Percentiles rank a stretch among this genome's conserved stretches.
These are phyloP conservation scores for Anorthoa munda DNA, from an alignment of 2,888 invertebrate species.

Conservation along the genomic window DNA sequence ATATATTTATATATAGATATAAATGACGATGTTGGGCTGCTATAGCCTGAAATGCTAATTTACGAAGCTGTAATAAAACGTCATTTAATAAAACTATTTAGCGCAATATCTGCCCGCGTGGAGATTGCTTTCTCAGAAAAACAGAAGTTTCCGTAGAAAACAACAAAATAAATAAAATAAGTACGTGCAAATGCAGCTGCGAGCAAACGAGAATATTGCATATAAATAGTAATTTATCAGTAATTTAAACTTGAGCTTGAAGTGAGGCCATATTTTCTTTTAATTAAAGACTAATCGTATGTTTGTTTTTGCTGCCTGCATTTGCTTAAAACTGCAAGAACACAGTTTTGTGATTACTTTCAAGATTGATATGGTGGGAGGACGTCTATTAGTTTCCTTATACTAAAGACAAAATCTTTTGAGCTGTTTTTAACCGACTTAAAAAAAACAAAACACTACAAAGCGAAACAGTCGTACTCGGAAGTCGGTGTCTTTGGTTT, in stretches of 20 bases:
- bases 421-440: background rate
- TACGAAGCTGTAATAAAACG: constrained; percentile 25
- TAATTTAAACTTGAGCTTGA: constrained; percentile 44
- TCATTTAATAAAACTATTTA: constrained; percentile 37
- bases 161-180: constrained; percentile 39
- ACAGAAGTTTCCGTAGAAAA: constrained; percentile 48
- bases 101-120: constrained; percentile 7
- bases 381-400: background rate
- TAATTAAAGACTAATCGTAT: constrained; percentile 30
- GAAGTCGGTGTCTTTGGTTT: no score
- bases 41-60: constrained; percentile 10
- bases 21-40: constrained; percentile 3
- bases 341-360: background rate
- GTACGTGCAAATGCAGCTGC: constrained; percentile 44
- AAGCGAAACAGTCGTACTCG: no score
- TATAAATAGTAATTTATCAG: constrained; percentile 52
- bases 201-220: constrained; percentile 43
- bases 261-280: constrained; percentile 46
- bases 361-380: background rate
- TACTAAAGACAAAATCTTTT: background rate
- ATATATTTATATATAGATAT: no score
- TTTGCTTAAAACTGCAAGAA: constrained; percentile 20
- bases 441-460: no score
- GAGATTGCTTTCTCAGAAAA: constrained; percentile 38
- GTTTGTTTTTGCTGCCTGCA: constrained; percentile 25